Evolutionary conservation across 2,888 invertebrate species (phyloP).

Genomic region (Diabrotica balteata): DNA sequence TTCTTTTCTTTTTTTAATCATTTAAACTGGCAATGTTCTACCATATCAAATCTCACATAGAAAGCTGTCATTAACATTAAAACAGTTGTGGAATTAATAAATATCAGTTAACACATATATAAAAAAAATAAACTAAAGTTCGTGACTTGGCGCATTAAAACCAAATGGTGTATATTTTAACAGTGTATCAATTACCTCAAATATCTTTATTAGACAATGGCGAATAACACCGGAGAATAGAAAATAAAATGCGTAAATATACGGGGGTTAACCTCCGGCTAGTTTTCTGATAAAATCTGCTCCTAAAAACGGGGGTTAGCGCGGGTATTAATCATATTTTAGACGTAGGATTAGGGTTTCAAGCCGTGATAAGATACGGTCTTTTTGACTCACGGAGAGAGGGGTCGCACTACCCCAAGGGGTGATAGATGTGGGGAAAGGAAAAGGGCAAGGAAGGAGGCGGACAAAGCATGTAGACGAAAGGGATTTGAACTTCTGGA

Average conservation of each 20-base stretch:
- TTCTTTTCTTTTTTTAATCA: too few relatives aligned
- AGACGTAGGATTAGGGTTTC: slow-evolving; percentile 53
- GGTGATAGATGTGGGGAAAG: slow-evolving; percentile 36
- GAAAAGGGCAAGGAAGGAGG: slow-evolving; percentile 29
- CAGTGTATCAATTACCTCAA: slow-evolving; percentile 7
- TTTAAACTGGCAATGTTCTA: too few relatives aligned
- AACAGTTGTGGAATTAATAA: too few relatives aligned
- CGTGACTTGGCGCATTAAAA: too few relatives aligned
- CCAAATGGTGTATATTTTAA: background rate
- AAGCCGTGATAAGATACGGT: slow-evolving; percentile 52
- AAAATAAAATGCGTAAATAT: slow-evolving; percentile 32
- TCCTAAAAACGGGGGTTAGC: slow-evolving; percentile 42
- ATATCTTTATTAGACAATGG: slow-evolving; percentile 7
- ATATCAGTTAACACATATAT: too few relatives aligned
- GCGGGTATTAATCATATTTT: slow-evolving; percentile 55
- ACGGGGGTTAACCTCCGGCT: slow-evolving; percentile 32
- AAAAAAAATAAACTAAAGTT: too few relatives aligned
- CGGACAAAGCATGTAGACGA: slow-evolving; percentile 9
- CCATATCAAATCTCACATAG: too few relatives aligned
- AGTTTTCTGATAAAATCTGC: slow-evolving; percentile 34
- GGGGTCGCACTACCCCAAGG: slow-evolving; percentile 33
- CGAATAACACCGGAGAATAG: slow-evolving; percentile 4
- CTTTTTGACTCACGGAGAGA: slow-evolving; percentile 39
- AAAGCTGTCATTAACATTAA: too few relatives aligned
- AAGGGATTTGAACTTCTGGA: slow-evolving; percentile 6